Conservation (phyloP, 2,888 invertebrate genomes). For the Iphiclides podalirius region DNA sequence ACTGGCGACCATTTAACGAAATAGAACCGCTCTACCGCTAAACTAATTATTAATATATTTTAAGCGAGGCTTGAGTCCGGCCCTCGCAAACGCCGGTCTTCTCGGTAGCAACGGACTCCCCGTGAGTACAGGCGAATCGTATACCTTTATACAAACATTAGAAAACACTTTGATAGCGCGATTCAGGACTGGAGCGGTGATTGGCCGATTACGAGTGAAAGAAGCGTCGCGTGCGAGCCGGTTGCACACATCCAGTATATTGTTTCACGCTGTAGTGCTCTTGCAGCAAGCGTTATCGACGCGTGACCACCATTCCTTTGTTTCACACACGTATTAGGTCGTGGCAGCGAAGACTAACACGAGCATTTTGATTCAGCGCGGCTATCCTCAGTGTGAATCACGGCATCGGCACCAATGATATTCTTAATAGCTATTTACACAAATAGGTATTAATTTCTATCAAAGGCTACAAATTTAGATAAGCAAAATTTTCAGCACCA, state of each 20-base stretch:
- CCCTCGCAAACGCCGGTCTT: constrained; percentile 72
- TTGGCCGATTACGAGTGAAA: constrained; percentile 41
- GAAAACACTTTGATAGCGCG: constrained; percentile 49
- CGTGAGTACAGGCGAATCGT: constrained; percentile 16
- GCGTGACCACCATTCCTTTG: not conserved
- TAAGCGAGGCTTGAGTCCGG: constrained; percentile 71
- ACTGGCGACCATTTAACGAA: constrained; percentile 45
- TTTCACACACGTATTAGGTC: not conserved
- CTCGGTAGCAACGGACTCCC: constrained; percentile 74
- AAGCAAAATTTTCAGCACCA: no score
- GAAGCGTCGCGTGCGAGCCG: constrained; percentile 16
- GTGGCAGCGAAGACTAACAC: no score
- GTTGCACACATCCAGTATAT: not conserved
- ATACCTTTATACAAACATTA: constrained; percentile 33
- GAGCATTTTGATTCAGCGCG: constrained; percentile 2
- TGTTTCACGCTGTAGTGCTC: constrained; percentile 11
- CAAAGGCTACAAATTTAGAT: no score
- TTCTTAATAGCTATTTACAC: no score
- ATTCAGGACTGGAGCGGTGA: constrained; percentile 39
- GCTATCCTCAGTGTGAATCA: no score
- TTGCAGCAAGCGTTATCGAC: not conserved
- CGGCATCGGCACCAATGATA: no score
- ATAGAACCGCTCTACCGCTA: constrained; percentile 64
- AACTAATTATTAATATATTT: constrained; percentile 52
- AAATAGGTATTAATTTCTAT: no score